These are phyloP conservation scores for Calidris pygmaea DNA, from an alignment of 2,113 vertebrate genomes.

Conservation along the genomic window DNA sequence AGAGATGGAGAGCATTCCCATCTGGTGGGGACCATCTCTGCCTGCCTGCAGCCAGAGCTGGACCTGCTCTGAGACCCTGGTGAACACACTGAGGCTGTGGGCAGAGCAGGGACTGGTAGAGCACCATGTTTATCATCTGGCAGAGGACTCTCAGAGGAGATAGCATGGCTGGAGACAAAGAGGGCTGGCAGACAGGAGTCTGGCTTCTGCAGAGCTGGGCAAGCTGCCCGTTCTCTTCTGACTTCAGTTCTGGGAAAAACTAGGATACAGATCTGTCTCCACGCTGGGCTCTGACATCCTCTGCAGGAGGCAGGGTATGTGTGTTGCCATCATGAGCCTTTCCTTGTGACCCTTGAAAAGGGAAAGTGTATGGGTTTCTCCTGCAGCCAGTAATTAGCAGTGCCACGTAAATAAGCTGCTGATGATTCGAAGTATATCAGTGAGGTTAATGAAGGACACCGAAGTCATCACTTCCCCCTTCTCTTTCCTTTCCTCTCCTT, in stretches of 20 bases:
- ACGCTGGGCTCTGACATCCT: neutral
- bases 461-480: neutral
- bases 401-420: neutral
- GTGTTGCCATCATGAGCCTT: neutral
- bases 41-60: neutral
- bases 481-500: neutral
- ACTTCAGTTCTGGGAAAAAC: neutral
- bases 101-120: neutral
- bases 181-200: neutral
- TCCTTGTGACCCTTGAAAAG: neutral
- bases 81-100: neutral
- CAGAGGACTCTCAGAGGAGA: neutral
- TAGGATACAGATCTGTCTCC: neutral
- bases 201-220: conserved; percentile 27
- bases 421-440: neutral
- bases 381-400: neutral
- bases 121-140: neutral
- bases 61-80: neutral
- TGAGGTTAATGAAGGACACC: neutral
- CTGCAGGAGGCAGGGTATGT: neutral
- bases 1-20: neutral
- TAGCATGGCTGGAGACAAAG: neutral
- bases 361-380: neutral
- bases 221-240: neutral
- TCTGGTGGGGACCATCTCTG: neutral